These are phyloP conservation scores for Drosophila takahashii DNA, from an alignment of 1,140 invertebrate genomes.

Conservation along the genomic window DNA sequence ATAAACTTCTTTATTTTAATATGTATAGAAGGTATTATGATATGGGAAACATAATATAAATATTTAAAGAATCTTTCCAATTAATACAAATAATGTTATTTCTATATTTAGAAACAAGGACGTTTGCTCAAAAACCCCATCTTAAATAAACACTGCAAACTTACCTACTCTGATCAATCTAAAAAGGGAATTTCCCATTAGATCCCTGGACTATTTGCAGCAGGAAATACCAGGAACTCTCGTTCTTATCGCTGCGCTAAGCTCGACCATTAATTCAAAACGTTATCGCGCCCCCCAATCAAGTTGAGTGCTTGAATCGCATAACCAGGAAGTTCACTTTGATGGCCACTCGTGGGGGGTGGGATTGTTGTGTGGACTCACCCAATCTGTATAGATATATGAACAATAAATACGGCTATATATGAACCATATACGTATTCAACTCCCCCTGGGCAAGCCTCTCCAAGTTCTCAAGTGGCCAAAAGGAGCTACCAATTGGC, in stretches of 20 bases:
- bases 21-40: no score
- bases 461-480: conserved; percentile 11
- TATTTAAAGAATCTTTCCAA: no score
- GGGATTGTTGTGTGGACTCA: conserved; percentile 22
- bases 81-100: no score
- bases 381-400: conserved; percentile 34
- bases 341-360: conserved; percentile 2
- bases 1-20: no score
- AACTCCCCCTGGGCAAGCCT: conserved; percentile 17
- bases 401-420: conserved; percentile 11
- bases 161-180: background rate
- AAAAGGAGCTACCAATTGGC: conserved; percentile 20
- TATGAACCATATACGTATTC: conserved; percentile 23
- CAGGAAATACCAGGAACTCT: conserved; percentile 44
- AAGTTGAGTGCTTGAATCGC: conserved; percentile 20
- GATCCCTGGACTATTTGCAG: conserved; percentile 3
- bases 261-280: background rate
- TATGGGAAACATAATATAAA: no score
- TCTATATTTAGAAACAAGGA: background rate
- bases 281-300: conserved; percentile 36
- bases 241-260: conserved; percentile 19
- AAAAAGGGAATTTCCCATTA: background rate
- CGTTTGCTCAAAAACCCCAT: background rate
- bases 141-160: background rate
- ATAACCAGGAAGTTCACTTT: conserved; percentile 45